Percentiles rank a stretch among this genome's conserved stretches.
Conservation (phyloP, 2,888 invertebrate genomes). For the Priocnemis perturbator region DNA sequence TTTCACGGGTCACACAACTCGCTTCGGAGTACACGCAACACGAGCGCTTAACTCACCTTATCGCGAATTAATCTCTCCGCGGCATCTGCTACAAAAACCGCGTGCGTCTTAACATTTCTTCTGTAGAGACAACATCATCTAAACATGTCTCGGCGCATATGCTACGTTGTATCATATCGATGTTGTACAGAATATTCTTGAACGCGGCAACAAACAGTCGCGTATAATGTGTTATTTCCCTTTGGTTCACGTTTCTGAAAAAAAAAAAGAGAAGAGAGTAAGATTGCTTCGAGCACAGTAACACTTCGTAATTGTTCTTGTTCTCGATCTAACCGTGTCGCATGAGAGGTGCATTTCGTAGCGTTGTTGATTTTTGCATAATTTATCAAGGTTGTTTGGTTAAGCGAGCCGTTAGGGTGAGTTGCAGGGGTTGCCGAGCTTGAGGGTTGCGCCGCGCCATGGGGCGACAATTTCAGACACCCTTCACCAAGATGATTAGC, state of each 20-base stretch:
- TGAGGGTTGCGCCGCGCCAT: constrained; percentile 61
- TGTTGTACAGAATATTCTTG: no score
- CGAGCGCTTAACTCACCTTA: constrained; percentile 39
- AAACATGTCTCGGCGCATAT: no score
- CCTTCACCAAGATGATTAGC: constrained; percentile 71
- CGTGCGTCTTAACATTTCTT: no score
- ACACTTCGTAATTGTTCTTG: constrained; percentile 16
- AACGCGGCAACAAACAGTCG: no score
- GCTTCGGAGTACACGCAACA: constrained; percentile 45
- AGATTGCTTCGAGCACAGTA: not conserved
- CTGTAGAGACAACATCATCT: no score
- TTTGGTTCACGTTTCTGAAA: no score
- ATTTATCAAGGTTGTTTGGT: constrained; percentile 73
- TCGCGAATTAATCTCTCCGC: constrained; percentile 3
- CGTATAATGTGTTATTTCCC: no score
- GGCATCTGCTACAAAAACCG: no score
- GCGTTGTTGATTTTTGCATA: constrained; percentile 74
- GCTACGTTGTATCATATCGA: no score
- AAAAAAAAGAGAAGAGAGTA: not conserved
- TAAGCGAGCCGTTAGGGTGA: constrained; percentile 69
- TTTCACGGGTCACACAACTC: constrained; percentile 51
- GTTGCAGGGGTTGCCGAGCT: constrained; percentile 58
- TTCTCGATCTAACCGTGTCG: constrained; percentile 36
- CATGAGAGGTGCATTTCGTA: constrained; percentile 61
- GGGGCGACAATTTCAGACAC: constrained; percentile 70